Base-by-base conservation (phyloP, 2,797 vertebrate species). In the Orientallactaga sibirica region DNA sequence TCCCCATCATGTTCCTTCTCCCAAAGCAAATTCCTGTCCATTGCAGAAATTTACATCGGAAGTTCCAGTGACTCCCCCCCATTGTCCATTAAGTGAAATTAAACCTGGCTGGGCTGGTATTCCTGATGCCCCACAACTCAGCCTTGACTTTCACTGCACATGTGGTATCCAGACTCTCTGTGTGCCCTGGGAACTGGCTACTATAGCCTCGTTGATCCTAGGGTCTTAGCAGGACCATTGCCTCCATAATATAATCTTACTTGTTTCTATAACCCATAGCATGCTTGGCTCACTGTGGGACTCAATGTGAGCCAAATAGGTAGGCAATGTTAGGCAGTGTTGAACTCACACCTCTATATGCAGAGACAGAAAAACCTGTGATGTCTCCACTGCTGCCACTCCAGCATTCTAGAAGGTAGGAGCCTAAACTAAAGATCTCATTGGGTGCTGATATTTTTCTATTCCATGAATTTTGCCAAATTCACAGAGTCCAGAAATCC, bases 401-500 rank as follows among this genome's bases (percentile, higher is more conserved):
- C 73, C 64, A 33, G 62, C 41, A 86, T 80, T 76, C 5, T 4
- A 68, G 58, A 80, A 91, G n/a, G 24, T 19, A 70, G 43, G 67
- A 82, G 8, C 84, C 76, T 64, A 92, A 93, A 84, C 61, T 11
- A 62, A 78, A 93, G 61, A n/a, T 94, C n/a, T 76, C 48, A 81
- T 48, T 71, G 22, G 18, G 68, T 43, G 22, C 66, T n/a, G 78
- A 81, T 41, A 93, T 85, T 84, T 29, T 89, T 33, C 25, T 41
- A 43, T 41, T 86, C 66, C 77, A 43, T 41, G 52, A 91, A 76
- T 95, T 93, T 94, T 86, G 71, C 83, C 73, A 73, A 41, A 58
- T 41, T 29, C 25, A 8, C 16, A 14, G 19, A 8, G 66, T 71
- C 11, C 27, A 48, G 33, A 83, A 62, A 80, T 73, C 61, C 52